These are phyloP conservation scores for Rhyacophila evoluta DNA, from an alignment of 2,888 invertebrate genomes.

Conservation along the genomic window DNA sequence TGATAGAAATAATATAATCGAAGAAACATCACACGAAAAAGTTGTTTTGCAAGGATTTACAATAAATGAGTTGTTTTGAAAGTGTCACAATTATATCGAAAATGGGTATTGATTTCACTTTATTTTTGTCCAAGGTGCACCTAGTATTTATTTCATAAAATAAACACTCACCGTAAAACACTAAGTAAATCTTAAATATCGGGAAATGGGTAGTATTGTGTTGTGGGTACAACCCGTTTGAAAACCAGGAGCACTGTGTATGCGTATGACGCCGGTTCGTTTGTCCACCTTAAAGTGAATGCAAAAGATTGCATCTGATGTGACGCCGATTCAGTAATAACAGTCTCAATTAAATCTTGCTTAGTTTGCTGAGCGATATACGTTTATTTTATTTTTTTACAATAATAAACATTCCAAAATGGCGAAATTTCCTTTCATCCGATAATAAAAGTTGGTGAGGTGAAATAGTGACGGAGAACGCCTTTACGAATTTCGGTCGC, in stretches of 20 bases:
- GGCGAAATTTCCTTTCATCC: constrained; percentile 45
- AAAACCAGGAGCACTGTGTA: neutral
- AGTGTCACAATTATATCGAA: no score
- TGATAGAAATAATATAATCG: no score
- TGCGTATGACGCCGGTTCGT: neutral
- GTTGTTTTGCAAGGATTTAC: no score
- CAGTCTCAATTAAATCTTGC: neutral
- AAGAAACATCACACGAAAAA: no score
- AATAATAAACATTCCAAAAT: neutral
- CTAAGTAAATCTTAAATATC: no score
- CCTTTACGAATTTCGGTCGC: constrained; percentile 23
- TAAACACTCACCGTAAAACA: no score
- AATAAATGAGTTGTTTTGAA: no score
- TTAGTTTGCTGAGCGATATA: neutral
- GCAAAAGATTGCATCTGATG: neutral
- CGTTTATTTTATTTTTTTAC: neutral
- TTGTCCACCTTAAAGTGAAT: neutral
- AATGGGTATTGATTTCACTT: no score
- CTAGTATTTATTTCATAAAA: no score
- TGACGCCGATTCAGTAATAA: neutral
- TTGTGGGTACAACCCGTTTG: neutral
- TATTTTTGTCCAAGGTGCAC: no score
- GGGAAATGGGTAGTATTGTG: no score
- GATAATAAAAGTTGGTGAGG: constrained; percentile 47
- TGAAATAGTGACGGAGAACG: constrained; percentile 41